These are phyloP conservation scores for Scytalopus superciliaris DNA, from an alignment of 2,113 vertebrate genomes.

Conservation along the genomic window DNA sequence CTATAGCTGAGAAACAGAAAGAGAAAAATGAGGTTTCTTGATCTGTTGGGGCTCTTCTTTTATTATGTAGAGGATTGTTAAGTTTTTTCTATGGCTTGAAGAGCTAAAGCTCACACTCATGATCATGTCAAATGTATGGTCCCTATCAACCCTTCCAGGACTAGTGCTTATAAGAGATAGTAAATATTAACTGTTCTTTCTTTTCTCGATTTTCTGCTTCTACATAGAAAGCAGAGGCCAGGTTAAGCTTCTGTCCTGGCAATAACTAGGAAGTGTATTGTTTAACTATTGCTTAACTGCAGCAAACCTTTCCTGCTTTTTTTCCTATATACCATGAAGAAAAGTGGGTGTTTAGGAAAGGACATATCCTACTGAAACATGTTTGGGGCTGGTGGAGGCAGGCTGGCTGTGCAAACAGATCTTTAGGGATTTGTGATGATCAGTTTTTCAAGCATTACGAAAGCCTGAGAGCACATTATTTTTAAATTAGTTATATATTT, in stretches of 20 bases:
- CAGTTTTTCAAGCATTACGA: conserved; percentile 45
- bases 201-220: not conserved
- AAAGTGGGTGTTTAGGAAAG: not conserved
- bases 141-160: not conserved
- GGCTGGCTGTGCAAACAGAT: conserved; percentile 11
- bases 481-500: conserved; percentile 71
- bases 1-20: not conserved
- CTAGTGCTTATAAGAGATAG: not conserved
- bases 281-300: not conserved
- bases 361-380: not conserved
- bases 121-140: not conserved
- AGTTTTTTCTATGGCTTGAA: not conserved
- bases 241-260: not conserved
- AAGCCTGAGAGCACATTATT: conserved; percentile 53
- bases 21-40: not conserved
- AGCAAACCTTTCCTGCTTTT: not conserved
- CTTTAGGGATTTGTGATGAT: conserved; percentile 41
- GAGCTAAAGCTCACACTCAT: not conserved
- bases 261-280: not conserved
- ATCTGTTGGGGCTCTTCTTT: not conserved
- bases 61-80: not conserved
- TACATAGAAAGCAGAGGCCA: not conserved
- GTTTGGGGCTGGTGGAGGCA: not conserved
- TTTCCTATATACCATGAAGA: not conserved
- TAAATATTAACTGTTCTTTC: not conserved